A percentile compares a stretch with the other conserved stretches of the same genome.
Evolutionary conservation across 2,797 vertebrate species (phyloP).

Genomic region (Pipistrellus pipistrellus): DNA sequence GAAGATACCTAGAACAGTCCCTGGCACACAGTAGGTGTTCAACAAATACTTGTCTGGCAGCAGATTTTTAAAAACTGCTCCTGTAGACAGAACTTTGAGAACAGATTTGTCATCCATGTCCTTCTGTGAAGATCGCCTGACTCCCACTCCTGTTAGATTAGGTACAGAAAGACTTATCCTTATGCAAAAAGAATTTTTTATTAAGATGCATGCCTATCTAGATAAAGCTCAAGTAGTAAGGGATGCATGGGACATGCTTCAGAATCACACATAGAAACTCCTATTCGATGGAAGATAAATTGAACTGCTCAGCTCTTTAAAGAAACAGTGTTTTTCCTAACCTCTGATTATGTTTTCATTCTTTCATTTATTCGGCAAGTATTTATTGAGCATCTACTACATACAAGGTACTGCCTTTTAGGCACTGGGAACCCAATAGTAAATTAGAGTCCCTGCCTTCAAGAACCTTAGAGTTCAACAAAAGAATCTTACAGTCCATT

Average conservation of each 20-base stretch:
- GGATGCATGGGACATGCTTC: background rate
- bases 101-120: background rate
- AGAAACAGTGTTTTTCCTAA: conserved; percentile 34
- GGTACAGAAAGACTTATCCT: background rate
- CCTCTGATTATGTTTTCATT: conserved; percentile 14
- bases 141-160: background rate
- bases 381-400: background rate
- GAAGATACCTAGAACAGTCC: background rate
- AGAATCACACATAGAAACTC: background rate
- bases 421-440: background rate
- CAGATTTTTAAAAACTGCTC: background rate
- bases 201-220: background rate
- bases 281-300: background rate
- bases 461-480: conserved; percentile 1
- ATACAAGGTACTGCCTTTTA: background rate
- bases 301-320: background rate
- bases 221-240: background rate
- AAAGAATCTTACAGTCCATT: background rate
- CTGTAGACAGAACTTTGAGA: background rate
- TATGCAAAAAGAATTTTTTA: background rate
- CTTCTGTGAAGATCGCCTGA: background rate
- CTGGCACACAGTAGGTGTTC: background rate
- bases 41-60: background rate
- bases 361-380: background rate
- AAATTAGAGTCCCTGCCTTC: conserved; percentile 8